phyloP scores from a whole-genome alignment of 2,113 vertebrate species.

The Gasterosteus nipponicus region DNA sequence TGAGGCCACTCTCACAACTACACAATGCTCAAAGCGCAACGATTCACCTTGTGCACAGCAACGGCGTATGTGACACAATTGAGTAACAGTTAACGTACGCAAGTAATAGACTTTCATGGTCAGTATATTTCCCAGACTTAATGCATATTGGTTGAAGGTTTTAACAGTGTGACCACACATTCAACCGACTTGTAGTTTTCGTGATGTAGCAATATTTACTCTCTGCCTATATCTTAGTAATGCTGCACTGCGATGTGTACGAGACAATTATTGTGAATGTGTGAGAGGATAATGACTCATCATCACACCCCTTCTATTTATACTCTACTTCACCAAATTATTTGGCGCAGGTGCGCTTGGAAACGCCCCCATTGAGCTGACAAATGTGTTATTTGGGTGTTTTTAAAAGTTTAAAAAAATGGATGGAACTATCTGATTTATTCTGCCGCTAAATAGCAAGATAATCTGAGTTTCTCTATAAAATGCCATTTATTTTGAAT shows the following conservation, averaged over 20 bases:
- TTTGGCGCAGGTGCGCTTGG: conserved; percentile 18
- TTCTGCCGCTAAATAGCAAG: background rate
- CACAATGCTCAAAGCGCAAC: background rate
- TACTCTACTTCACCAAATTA: conserved; percentile 29
- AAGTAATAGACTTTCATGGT: background rate
- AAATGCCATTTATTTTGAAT: conserved; percentile 22
- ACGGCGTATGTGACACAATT: no score
- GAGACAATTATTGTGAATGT: conserved; percentile 42
- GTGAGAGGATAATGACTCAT: conserved; percentile 50
- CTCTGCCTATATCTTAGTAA: background rate
- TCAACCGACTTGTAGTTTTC: background rate
- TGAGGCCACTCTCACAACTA: background rate
- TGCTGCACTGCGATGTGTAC: conserved; percentile 21
- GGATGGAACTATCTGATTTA: background rate
- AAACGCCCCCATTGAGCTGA: conserved; percentile 36
- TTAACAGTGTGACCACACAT: background rate
- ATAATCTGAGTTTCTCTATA: conserved; percentile 13
- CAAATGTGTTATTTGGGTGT: conserved; percentile 14
- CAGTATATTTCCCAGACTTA: background rate
- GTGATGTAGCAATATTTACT: background rate
- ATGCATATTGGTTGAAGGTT: background rate
- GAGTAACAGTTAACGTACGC: no score
- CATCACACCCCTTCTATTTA: conserved; percentile 33
- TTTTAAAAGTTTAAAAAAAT: background rate
- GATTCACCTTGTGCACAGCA: background rate